These are phyloP conservation scores for Amazona finschi DNA, from an alignment of 2,797 vertebrate species.

Conservation along the genomic window DNA sequence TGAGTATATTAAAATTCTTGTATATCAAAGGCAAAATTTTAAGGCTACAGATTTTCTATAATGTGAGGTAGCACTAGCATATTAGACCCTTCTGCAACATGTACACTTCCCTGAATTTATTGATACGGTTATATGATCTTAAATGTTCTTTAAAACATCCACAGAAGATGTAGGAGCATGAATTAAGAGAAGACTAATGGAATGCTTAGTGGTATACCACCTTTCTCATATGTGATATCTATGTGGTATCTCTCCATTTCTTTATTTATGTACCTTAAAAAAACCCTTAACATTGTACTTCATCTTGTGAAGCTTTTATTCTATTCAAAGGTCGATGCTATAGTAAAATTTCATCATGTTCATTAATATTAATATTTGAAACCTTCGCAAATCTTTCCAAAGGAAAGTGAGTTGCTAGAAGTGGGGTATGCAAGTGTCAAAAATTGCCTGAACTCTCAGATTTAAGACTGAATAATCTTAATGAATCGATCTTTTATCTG, in stretches of 20 bases:
- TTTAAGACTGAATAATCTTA: not conserved
- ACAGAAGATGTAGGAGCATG: not conserved
- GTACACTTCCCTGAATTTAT: not conserved
- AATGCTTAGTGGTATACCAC: not conserved
- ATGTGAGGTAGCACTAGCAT: not conserved
- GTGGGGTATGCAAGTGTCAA: not conserved
- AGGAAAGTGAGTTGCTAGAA: not conserved
- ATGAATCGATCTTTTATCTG: not conserved
- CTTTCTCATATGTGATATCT: not conserved
- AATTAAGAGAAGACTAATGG: not conserved
- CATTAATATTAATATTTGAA: not conserved
- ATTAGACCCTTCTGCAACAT: not conserved
- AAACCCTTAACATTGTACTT: not conserved
- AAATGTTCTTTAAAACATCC: not conserved
- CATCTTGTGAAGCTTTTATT: not conserved
- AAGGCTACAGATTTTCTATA: not conserved
- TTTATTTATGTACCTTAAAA: not conserved
- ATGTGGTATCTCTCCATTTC: not conserved
- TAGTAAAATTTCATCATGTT: not conserved
- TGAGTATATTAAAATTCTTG: not conserved
- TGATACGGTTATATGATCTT: not conserved
- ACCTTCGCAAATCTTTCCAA: not conserved
- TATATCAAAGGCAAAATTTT: not conserved
- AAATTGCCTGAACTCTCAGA: not conserved
- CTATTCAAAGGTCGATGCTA: not conserved